Base-by-base conservation (phyloP, 2,113 vertebrate species). In the Xenopus borealis region DNA sequence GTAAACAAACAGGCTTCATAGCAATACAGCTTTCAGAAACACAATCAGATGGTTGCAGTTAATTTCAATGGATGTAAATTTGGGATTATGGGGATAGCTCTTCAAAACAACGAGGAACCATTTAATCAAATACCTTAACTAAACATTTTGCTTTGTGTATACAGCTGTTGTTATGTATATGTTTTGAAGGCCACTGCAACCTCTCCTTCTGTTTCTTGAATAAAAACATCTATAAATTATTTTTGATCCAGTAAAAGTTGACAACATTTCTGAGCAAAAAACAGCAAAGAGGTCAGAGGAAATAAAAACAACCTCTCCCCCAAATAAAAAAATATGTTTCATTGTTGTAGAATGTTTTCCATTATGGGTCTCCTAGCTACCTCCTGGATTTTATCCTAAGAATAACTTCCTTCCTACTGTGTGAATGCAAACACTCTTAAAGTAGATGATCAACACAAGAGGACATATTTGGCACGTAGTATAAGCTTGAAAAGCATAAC, bases 341-440 rank as follows among this genome's bases (percentile, higher is more conserved):
- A 66, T 62, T 75, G 33, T 75, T 68, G 45, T 16, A 47, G 52
- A 74, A 59, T 75, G 55, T 68, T 75, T 66, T 68, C 59, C 45
- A 47, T 53, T 58, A 72, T 65, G 47, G n/a, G 14, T 68, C 64
- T 61, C 44, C 18, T 40, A 47, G 40, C 12, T 47, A 68, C 44
- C 44, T 75, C 64, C 46, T 62, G 72, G 65, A 45, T 17, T 27
- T 68, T 75, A 75, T 75, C 72, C 64, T 68, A 62, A 75, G 63
- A 75, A 75, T 68, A 68, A 75, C 72, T 75, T 74, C 72, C 63
- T 74, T 57, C 61, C 71, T 65, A 33, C 52, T 59, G 12, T 61
- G 53, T 74, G 72, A 75, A 75, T 61, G 16, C 44, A 68, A 68
- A 52, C 10, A 62, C 57, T 61, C 53, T 61, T n/a, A 20, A 18